Evolutionary conservation across 2,888 invertebrate genomes (phyloP).

Genomic region (Drosophila pegasa): DNA sequence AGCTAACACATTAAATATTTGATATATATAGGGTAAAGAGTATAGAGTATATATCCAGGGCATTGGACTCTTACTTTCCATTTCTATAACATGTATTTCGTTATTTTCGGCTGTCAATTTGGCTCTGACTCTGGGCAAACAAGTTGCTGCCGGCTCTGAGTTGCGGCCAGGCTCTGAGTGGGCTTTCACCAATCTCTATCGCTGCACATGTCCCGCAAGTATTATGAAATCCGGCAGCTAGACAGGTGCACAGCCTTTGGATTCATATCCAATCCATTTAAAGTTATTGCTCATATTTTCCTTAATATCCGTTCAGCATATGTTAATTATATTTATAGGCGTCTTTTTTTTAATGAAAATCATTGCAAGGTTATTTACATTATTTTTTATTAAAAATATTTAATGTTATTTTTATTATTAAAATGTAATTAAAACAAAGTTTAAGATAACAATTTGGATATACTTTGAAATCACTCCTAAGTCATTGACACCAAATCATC

Average conservation of each 20-base stretch:
- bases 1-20: background rate
- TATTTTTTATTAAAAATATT: no score
- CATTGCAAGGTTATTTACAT: background rate
- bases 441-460: background rate
- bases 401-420: background rate
- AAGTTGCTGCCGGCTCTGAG: conserved; percentile 37
- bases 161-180: conserved; percentile 23
- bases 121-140: conserved; percentile 31
- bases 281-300: background rate
- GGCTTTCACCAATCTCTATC: conserved; percentile 60
- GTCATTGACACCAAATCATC: background rate
- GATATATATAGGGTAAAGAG: no score
- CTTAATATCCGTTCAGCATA: background rate
- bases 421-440: background rate
- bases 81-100: conserved; percentile 17
- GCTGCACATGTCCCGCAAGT: conserved; percentile 34
- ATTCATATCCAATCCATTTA: conserved; percentile 11
- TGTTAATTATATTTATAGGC: background rate
- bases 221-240: conserved; percentile 55
- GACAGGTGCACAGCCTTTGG: conserved; percentile 23
- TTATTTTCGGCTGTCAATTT: conserved; percentile 31
- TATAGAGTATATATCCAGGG: background rate
- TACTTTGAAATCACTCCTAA: background rate
- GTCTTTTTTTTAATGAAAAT: background rate
- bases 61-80: conserved; percentile 29